phyloP scores from a whole-genome alignment of 2,797 vertebrate species.

The Momotus momota region DNA sequence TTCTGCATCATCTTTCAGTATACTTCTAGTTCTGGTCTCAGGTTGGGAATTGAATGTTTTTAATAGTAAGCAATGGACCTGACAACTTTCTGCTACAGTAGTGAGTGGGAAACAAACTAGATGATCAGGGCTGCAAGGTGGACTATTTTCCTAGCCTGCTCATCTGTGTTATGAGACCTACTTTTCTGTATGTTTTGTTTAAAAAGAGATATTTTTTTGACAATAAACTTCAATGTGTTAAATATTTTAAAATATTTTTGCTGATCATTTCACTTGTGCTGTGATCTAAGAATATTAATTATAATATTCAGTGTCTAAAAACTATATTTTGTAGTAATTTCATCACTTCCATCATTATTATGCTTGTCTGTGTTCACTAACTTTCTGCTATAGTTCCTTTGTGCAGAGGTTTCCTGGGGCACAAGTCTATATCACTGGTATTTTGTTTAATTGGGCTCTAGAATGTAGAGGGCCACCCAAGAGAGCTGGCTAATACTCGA shows the following conservation, averaged over 20 bases:
- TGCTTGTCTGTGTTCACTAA: neutral
- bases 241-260: neutral
- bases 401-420: neutral
- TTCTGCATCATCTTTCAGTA: neutral
- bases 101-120: neutral
- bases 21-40: neutral
- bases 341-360: neutral
- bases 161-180: neutral
- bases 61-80: neutral
- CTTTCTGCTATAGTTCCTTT: neutral
- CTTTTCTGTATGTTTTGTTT: neutral
- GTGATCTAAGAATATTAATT: neutral
- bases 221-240: conserved; percentile 8
- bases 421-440: neutral
- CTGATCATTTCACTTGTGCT: neutral
- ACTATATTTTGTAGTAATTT: neutral
- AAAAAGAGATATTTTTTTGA: neutral
- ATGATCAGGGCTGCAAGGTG: neutral
- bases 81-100: neutral
- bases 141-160: neutral
- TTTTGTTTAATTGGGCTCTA: neutral
- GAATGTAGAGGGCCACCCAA: too few relatives aligned
- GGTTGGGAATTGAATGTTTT: neutral
- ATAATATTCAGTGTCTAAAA: neutral
- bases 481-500: too few relatives aligned